A percentile compares a stretch with the other conserved stretches of the same genome.
phyloP scores from a whole-genome alignment of 2,797 vertebrate genomes.

The Hydrocynus forskahlii region DNA sequence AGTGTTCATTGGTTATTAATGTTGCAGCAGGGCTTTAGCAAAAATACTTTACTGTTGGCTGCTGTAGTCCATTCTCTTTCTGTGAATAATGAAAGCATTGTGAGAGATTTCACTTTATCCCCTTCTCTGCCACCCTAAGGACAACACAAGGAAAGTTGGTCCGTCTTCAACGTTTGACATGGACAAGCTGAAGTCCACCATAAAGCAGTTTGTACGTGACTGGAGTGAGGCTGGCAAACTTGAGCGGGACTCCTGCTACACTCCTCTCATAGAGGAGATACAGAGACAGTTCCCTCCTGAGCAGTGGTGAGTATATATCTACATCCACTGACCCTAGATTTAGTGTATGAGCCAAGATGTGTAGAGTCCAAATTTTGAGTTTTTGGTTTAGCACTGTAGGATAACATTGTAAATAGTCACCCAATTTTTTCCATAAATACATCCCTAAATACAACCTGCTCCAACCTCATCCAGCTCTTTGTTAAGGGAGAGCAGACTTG shows the following conservation, averaged over 20 bases:
- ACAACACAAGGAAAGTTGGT: slow-evolving; percentile 78
- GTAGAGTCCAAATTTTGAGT: neutral
- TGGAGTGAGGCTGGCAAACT: slow-evolving; percentile 92
- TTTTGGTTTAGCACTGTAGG: neutral
- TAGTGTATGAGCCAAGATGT: too few relatives aligned
- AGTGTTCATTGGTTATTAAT: too few relatives aligned
- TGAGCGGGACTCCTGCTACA: slow-evolving; percentile 94
- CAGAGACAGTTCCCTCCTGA: slow-evolving; percentile 91
- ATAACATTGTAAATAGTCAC: too few relatives aligned
- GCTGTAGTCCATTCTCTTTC: too few relatives aligned
- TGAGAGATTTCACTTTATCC: neutral
- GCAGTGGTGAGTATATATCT: slow-evolving; percentile 79
- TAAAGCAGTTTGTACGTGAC: slow-evolving; percentile 99
- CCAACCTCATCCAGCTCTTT: too few relatives aligned
- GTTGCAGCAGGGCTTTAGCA: too few relatives aligned
- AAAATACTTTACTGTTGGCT: too few relatives aligned
- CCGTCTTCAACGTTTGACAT: slow-evolving; percentile 96
- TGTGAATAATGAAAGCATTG: neutral
- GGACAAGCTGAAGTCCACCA: slow-evolving; percentile 99
- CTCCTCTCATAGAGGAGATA: slow-evolving; percentile 93
- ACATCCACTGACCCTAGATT: too few relatives aligned
- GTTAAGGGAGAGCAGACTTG: too few relatives aligned
- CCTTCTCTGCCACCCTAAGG: slow-evolving; percentile 55
- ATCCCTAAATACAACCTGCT: too few relatives aligned
- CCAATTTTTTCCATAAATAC: too few relatives aligned